Conservation (phyloP, 2,113 vertebrate genomes). For the Corvus moneduloides region DNA sequence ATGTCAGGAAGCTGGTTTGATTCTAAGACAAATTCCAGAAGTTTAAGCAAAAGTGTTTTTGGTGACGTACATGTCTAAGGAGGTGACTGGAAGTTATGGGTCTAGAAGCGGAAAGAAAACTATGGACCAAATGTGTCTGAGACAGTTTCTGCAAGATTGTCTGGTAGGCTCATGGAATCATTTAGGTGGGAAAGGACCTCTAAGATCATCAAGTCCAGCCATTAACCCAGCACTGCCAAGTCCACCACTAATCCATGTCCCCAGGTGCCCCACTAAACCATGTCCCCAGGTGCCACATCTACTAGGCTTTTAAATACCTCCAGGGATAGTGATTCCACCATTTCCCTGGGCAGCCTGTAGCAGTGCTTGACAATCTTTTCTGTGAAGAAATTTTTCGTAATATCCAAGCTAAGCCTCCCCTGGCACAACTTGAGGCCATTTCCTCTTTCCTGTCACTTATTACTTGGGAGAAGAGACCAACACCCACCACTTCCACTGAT, state of each 20-base stretch:
- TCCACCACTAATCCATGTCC: background rate
- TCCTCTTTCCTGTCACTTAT: background rate
- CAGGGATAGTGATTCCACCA: background rate
- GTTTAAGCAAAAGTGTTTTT: background rate
- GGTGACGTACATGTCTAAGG: rapidly evolving
- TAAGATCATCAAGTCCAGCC: background rate
- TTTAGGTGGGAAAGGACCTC: background rate
- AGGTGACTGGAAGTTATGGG: background rate
- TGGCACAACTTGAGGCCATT: background rate
- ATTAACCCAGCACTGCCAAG: background rate
- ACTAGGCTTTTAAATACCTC: background rate
- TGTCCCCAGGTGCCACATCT: background rate
- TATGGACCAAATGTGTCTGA: background rate
- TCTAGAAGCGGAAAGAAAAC: background rate
- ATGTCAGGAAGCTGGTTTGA: background rate
- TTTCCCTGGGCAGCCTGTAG: background rate
- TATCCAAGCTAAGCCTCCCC: background rate
- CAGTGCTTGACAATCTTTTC: background rate
- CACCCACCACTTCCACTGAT: background rate
- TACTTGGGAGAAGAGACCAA: background rate
- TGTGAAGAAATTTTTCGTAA: background rate
- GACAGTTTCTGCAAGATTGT: background rate
- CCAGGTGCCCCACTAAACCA: background rate
- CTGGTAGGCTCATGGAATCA: background rate
- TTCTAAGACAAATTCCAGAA: background rate